These are phyloP conservation scores for Patiria pectinifera DNA, from an alignment of 53 echinoderm and acorn worm species.

Conservation along the genomic window DNA sequence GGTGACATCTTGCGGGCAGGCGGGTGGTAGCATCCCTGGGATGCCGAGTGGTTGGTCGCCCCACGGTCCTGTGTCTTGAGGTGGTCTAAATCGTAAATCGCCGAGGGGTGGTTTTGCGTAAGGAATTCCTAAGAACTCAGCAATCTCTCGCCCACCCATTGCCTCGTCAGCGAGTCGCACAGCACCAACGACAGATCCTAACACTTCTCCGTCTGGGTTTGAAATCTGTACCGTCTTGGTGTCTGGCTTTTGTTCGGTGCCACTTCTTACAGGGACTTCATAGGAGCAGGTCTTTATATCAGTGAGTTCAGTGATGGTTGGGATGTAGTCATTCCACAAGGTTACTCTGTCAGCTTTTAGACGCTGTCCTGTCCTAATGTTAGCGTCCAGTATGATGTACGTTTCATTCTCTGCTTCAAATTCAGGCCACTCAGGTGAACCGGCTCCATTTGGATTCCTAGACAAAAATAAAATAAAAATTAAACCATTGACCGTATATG, in stretches of 20 bases:
- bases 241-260: background rate
- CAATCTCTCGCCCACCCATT: slow-evolving; percentile 40
- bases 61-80: slow-evolving; percentile 63
- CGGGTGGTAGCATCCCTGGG: slow-evolving; percentile 20
- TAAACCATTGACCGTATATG: background rate
- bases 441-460: slow-evolving; percentile 72
- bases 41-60: slow-evolving; percentile 53
- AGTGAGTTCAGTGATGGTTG: slow-evolving; percentile 12
- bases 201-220: background rate
- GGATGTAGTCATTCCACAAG: slow-evolving; percentile 73
- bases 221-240: slow-evolving; percentile 9
- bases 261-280: slow-evolving; percentile 38
- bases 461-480: background rate
- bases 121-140: slow-evolving; percentile 70
- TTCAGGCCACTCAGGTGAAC: slow-evolving; percentile 48
- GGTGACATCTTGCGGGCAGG: slow-evolving; percentile 49
- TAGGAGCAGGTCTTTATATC: background rate
- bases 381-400: slow-evolving; percentile 57
- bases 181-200: slow-evolving; percentile 40
- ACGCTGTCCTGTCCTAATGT: slow-evolving; percentile 28
- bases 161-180: slow-evolving; percentile 39
- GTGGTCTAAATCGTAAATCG: slow-evolving; percentile 61
- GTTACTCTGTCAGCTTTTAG: slow-evolving; percentile 32
- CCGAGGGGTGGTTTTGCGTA: slow-evolving; percentile 71
- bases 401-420: slow-evolving; percentile 55